Evolutionary conservation across 1,140 invertebrate species (phyloP).

Genomic region (Hetaerina americana): DNA sequence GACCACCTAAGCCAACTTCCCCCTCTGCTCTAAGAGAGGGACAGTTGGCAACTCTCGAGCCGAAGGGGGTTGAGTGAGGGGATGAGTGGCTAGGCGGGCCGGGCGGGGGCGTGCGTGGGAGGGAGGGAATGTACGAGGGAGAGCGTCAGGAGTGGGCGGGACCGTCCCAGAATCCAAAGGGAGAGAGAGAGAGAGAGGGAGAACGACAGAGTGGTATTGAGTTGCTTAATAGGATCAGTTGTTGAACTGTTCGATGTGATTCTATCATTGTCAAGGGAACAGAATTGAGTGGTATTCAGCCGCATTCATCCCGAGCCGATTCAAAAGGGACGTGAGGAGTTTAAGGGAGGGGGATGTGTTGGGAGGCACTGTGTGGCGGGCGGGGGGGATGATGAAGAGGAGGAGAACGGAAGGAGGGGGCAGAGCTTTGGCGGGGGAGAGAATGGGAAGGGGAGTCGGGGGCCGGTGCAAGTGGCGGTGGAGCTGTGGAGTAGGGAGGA

Average conservation of each 20-base stretch:
- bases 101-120: too few relatives aligned
- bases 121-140: too few relatives aligned
- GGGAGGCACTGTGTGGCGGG: constrained; percentile 1
- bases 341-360: constrained; percentile 3
- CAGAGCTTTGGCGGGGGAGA: background rate
- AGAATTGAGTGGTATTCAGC: constrained; percentile 10
- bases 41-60: too few relatives aligned
- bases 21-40: too few relatives aligned
- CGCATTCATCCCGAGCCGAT: constrained; percentile 6
- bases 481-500: background rate
- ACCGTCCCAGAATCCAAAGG: background rate
- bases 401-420: background rate
- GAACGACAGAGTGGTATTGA: constrained; percentile 8
- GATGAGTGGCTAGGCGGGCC: too few relatives aligned
- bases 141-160: too few relatives aligned
- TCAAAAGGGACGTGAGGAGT: background rate
- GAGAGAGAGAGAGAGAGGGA: constrained; percentile 6
- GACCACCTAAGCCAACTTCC: too few relatives aligned
- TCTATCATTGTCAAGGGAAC: constrained; percentile 6
- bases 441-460: background rate
- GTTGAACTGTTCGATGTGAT: constrained; percentile 18
- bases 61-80: too few relatives aligned
- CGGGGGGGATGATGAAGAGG: background rate
- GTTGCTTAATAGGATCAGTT: constrained; percentile 19
- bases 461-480: background rate